Percentiles rank a stretch among this genome's conserved stretches.
phyloP scores from a whole-genome alignment of 1,140 invertebrate species.

The Cydia amplana region DNA sequence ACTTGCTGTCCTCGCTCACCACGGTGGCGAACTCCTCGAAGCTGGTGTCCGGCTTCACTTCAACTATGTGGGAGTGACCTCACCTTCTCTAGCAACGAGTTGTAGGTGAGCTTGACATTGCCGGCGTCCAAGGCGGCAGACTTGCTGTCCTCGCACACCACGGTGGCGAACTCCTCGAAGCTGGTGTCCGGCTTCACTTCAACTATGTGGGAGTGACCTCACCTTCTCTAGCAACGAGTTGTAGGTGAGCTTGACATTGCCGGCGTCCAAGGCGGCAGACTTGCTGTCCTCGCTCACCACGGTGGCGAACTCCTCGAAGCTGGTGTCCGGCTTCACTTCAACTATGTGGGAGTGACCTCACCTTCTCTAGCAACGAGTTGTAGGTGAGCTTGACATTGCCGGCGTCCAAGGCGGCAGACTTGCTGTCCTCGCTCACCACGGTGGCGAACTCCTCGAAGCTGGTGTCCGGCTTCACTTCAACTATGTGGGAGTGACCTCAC shows the following conservation, averaged over 20 bases:
- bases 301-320: conserved; percentile 97
- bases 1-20: conserved; percentile 96
- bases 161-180: conserved; percentile 97
- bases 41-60: conserved; percentile 92
- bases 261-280: conserved; percentile 94
- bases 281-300: conserved; percentile 97
- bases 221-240: conserved; percentile 93
- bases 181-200: conserved; percentile 92
- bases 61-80: conserved; percentile 43
- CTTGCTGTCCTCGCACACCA: conserved; percentile 96
- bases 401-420: conserved; percentile 94
- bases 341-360: conserved; percentile 44
- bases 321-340: conserved; percentile 92
- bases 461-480: no score
- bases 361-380: conserved; percentile 95
- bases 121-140: conserved; percentile 96
- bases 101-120: conserved; percentile 98
- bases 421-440: conserved; percentile 96
- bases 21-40: conserved; percentile 98
- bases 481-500: no score
- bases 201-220: no score
- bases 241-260: conserved; percentile 98
- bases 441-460: conserved; percentile 98
- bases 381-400: conserved; percentile 98
- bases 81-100: conserved; percentile 94